A percentile compares a stretch with the other conserved stretches of the same genome.
These are phyloP conservation scores for Atrina japonica DNA, from an alignment of 2,888 invertebrate genomes.

Conservation along the genomic window DNA sequence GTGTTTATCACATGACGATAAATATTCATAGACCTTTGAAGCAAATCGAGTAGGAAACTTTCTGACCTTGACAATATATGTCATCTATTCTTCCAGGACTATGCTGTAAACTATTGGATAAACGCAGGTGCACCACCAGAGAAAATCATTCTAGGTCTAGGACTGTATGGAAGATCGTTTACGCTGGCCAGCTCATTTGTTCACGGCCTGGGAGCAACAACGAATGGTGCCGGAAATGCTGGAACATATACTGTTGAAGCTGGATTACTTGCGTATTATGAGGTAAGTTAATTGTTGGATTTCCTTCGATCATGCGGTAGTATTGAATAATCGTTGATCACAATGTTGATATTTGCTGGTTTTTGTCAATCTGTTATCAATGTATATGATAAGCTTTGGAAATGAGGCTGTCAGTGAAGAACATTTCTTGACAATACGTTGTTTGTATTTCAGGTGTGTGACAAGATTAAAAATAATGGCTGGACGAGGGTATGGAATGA, in stretches of 20 bases:
- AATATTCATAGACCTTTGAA: no score
- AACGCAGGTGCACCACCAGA: constrained; percentile 27
- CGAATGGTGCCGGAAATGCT: no score
- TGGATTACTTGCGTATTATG: constrained; percentile 28
- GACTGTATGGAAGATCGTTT: constrained; percentile 35
- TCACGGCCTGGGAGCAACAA: no score
- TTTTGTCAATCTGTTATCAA: no score
- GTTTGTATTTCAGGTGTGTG: constrained; percentile 46
- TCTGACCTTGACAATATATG: no score
- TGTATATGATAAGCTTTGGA: neutral
- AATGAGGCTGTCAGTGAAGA: no score
- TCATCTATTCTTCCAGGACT: constrained; percentile 21
- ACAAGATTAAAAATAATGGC: constrained; percentile 29
- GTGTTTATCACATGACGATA: no score
- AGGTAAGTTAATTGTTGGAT: constrained; percentile 10
- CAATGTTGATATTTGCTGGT: no score
- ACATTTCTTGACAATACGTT: neutral
- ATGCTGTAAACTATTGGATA: constrained; percentile 29
- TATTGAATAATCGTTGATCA: neutral
- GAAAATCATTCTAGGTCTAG: constrained; percentile 33
- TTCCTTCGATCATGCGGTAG: neutral
- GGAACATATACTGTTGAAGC: constrained; percentile 20
- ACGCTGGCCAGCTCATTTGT: constrained; percentile 13
- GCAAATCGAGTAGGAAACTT: no score
- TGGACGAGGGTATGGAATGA: constrained; percentile 77